Conservation (phyloP, 2,113 vertebrate genomes). For the Pseudonaja textilis region DNA sequence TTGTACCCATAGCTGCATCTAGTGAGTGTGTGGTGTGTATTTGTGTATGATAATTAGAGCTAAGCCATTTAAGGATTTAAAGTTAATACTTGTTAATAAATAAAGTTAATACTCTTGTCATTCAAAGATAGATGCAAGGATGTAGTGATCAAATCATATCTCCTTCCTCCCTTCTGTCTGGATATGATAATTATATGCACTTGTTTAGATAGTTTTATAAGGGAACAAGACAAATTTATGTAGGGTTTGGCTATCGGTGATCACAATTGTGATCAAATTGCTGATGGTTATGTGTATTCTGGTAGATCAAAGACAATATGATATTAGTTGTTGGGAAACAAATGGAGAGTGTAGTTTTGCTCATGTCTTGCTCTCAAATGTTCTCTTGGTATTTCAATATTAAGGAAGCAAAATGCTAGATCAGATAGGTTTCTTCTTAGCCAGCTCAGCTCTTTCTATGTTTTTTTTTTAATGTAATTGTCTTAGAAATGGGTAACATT, state of each 20-base stretch:
- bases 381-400: not conserved
- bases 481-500: not conserved
- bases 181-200: not conserved
- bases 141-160: not conserved
- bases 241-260: not conserved
- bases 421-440: not conserved
- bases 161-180: not conserved
- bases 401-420: not conserved
- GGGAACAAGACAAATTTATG: not conserved
- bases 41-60: not conserved
- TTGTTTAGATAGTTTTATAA: not conserved
- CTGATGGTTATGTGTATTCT: not conserved
- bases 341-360: not conserved
- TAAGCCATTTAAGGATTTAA: not conserved
- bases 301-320: not conserved
- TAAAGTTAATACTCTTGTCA: not conserved
- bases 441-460: not conserved
- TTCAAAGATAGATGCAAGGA: not conserved
- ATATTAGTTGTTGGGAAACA: not conserved
- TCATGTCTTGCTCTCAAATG: not conserved
- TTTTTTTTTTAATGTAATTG: not conserved
- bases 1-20: not conserved
- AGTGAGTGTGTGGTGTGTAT: not conserved
- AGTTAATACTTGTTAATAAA: not conserved
- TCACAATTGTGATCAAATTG: not conserved